phyloP scores from a whole-genome alignment of 2,113 vertebrate genomes.

The Misgurnus anguillicaudatus region DNA sequence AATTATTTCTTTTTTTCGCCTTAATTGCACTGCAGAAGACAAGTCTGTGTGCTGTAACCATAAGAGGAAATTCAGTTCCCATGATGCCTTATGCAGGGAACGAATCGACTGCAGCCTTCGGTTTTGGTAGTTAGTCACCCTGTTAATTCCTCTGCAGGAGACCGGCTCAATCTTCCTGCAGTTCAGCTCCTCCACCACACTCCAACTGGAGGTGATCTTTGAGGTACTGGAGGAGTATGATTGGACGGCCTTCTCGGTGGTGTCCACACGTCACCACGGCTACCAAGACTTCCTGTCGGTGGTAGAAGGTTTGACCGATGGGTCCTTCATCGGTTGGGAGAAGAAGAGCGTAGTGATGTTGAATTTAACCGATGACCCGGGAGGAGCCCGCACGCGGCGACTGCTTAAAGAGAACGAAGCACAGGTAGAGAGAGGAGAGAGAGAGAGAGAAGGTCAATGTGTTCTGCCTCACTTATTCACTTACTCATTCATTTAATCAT shows the following conservation, averaged over 20 bases:
- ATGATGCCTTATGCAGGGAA: constrained; percentile 37
- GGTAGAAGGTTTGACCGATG: constrained; percentile 90
- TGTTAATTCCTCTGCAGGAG: constrained; percentile 74
- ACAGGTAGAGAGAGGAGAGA: constrained; percentile 80
- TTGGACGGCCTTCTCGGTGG: constrained; percentile 91
- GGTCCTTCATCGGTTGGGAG: constrained; percentile 95
- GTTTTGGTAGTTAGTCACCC: constrained; percentile 51
- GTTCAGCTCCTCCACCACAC: constrained; percentile 90
- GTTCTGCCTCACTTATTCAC: constrained; percentile 9
- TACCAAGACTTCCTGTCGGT: constrained; percentile 89
- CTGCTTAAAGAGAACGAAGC: constrained; percentile 89
- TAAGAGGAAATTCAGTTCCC: constrained; percentile 32
- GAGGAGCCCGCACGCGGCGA: constrained; percentile 79
- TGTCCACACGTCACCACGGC: constrained; percentile 89
- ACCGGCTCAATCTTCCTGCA: constrained; percentile 92
- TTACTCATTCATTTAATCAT: constrained; percentile 20
- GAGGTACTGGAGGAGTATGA: constrained; percentile 96
- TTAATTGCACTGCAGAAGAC: constrained; percentile 76
- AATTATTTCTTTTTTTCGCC: constrained; percentile 45
- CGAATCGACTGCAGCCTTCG: constrained; percentile 12
- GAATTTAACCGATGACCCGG: constrained; percentile 85
- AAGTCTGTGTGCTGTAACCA: constrained; percentile 87
- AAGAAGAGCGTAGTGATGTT: constrained; percentile 90
- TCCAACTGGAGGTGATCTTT: constrained; percentile 92
- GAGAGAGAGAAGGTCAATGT: constrained; percentile 61